phyloP scores from a whole-genome alignment of 2,113 vertebrate genomes.

The Leptobrachium ailaonicum region DNA sequence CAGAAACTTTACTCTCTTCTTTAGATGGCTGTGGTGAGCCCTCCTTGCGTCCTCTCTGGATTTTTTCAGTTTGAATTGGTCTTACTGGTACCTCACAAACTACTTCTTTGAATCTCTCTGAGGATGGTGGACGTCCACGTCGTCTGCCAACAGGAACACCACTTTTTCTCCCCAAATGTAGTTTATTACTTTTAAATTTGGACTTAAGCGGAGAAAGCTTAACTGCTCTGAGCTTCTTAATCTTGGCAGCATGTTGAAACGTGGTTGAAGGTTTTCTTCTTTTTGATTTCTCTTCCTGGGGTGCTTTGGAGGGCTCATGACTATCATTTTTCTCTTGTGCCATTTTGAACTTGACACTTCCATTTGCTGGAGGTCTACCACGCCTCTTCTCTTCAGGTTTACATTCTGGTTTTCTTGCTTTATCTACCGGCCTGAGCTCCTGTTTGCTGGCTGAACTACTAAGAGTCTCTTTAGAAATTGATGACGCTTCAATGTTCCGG shows the following conservation, averaged over 20 bases:
- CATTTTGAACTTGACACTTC: slow-evolving; percentile 76
- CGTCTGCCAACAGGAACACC: slow-evolving; percentile 81
- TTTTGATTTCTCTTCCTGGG: slow-evolving; percentile 79
- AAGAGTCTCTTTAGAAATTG: slow-evolving; percentile 68
- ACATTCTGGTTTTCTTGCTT: slow-evolving; percentile 78
- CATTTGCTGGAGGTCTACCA: slow-evolving; percentile 88
- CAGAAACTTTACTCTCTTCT: slow-evolving; percentile 70
- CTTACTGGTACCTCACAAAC: slow-evolving; percentile 61
- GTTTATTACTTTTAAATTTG: slow-evolving; percentile 82
- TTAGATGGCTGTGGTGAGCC: slow-evolving; percentile 69
- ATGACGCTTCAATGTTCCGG: slow-evolving; percentile 65
- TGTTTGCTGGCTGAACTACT: slow-evolving; percentile 72
- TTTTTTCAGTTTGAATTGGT: slow-evolving; percentile 79
- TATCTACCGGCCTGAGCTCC: slow-evolving; percentile 79
- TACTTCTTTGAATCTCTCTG: slow-evolving; percentile 84
- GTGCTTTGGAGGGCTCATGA: slow-evolving; percentile 66
- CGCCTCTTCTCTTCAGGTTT: slow-evolving; percentile 85
- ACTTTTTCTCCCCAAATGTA: slow-evolving; percentile 76
- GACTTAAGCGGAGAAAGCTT: slow-evolving; percentile 90
- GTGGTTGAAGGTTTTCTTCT: slow-evolving; percentile 77
- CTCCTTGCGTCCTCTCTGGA: slow-evolving; percentile 76
- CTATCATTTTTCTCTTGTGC: slow-evolving; percentile 68
- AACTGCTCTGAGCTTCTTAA: slow-evolving; percentile 87
- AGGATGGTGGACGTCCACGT: slow-evolving; percentile 87
- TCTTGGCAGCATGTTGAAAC: slow-evolving; percentile 81